Percentiles rank a stretch among this genome's conserved stretches.
phyloP scores from a whole-genome alignment of 2,888 invertebrate species.

The Megaustenia siamemsis region DNA sequence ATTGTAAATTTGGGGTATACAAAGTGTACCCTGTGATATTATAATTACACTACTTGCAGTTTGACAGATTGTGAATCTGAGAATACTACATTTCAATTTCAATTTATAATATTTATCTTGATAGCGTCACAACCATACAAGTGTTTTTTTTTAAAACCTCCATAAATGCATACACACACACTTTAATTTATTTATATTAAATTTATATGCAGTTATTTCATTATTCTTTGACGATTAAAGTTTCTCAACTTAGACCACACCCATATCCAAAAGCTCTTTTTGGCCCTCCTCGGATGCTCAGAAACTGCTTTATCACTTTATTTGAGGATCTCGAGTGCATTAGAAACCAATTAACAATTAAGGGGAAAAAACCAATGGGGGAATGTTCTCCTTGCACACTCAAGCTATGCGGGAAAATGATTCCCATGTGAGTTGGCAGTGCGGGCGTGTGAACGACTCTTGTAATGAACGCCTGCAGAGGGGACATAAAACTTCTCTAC shows the following conservation, averaged over 20 bases:
- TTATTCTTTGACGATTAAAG: not conserved
- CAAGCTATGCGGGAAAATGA: not conserved
- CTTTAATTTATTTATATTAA: no score
- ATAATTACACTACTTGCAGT: no score
- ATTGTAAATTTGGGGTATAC: no score
- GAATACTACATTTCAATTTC: no score
- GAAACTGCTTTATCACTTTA: constrained; percentile 19
- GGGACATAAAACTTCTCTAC: constrained; percentile 14
- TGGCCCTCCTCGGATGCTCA: not conserved
- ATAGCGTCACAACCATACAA: no score
- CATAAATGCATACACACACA: no score
- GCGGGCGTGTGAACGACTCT: constrained; percentile 18
- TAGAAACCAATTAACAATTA: constrained; percentile 44
- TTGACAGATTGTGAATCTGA: no score
- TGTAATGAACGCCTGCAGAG: constrained; percentile 10
- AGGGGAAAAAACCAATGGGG: not conserved
- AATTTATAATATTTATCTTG: no score
- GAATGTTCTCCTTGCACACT: constrained; percentile 2
- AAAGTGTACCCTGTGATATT: no score
- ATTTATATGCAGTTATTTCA: no score
- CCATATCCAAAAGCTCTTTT: not conserved
- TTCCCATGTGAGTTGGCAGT: not conserved
- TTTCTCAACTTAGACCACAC: constrained; percentile 15
- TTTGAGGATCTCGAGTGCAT: constrained; percentile 26
- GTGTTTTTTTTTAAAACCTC: no score